phyloP scores from a whole-genome alignment of 2,113 vertebrate genomes.

The Nesogale talazaci region DNA sequence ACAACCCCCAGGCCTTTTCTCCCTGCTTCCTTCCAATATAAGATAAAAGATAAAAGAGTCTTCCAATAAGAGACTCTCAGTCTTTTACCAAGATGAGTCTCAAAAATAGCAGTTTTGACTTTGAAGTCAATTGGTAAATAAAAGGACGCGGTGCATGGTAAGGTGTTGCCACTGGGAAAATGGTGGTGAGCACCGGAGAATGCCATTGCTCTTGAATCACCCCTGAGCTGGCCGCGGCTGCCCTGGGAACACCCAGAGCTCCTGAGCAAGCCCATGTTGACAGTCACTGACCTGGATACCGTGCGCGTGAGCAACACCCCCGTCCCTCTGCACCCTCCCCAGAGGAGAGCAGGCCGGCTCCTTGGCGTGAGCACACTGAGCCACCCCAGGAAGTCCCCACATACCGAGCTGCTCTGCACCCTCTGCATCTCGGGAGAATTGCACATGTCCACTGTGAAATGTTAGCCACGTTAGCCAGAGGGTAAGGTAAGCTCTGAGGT shows the following conservation, averaged over 20 bases:
- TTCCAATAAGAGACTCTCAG: neutral
- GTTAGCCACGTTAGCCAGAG: neutral
- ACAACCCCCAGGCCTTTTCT: neutral
- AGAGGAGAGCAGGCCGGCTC: neutral
- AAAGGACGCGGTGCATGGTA: neutral
- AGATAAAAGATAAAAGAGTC: no score
- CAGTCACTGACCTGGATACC: neutral
- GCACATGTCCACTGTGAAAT: neutral
- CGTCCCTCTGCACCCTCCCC: neutral
- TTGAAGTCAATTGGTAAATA: conserved; percentile 29
- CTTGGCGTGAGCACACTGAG: accelerated
- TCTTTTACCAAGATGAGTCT: conserved; percentile 13
- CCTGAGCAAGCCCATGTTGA: neutral
- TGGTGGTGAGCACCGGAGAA: neutral
- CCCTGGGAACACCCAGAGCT: neutral
- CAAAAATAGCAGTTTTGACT: conserved; percentile 26
- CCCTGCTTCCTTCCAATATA: neutral
- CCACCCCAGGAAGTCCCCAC: neutral
- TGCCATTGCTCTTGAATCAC: neutral
- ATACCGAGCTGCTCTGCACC: neutral
- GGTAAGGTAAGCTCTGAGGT: neutral
- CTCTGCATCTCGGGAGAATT: neutral
- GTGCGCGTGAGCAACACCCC: neutral
- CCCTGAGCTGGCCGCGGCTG: neutral
- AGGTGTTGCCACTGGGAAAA: neutral